Conservation (phyloP, 2,888 invertebrate genomes). For the Micropterix aruncella region DNA sequence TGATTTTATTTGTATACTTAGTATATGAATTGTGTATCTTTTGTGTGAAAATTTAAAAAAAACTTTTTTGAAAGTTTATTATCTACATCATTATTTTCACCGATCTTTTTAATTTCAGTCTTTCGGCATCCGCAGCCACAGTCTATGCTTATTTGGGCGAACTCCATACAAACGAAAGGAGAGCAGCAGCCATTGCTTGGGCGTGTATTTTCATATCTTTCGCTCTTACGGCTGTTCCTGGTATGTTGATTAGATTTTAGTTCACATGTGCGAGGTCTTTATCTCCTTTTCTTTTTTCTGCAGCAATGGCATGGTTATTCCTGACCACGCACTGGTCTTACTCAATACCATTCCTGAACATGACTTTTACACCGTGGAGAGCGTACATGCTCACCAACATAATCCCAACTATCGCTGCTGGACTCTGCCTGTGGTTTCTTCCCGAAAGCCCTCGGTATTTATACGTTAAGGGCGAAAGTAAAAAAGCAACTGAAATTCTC, state of each 20-base stretch:
- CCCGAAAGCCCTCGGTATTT: constrained; percentile 71
- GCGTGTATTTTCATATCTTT: constrained; percentile 41
- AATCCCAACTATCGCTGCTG: neutral
- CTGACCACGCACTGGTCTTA: neutral
- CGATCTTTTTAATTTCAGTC: constrained; percentile 20
- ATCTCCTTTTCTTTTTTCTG: too few relatives aligned
- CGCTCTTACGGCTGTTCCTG: constrained; percentile 39
- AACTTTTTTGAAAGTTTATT: too few relatives aligned
- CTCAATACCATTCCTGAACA: neutral
- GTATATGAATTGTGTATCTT: too few relatives aligned
- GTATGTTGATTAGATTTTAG: too few relatives aligned
- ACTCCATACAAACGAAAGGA: constrained; percentile 32
- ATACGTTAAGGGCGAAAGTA: constrained; percentile 43
- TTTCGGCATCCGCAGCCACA: constrained; percentile 39
- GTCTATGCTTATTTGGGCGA: constrained; percentile 45
- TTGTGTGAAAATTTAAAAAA: too few relatives aligned
- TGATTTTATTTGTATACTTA: too few relatives aligned
- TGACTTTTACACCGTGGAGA: neutral
- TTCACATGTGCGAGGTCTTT: neutral
- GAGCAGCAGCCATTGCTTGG: constrained; percentile 39
- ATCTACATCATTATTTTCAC: too few relatives aligned
- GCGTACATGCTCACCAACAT: neutral
- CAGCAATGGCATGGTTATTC: neutral
- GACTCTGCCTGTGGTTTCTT: constrained; percentile 17
- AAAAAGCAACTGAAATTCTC: constrained; percentile 45